Conservation (phyloP, 1,140 invertebrate species). For the Leptinotarsa defecta region DNA sequence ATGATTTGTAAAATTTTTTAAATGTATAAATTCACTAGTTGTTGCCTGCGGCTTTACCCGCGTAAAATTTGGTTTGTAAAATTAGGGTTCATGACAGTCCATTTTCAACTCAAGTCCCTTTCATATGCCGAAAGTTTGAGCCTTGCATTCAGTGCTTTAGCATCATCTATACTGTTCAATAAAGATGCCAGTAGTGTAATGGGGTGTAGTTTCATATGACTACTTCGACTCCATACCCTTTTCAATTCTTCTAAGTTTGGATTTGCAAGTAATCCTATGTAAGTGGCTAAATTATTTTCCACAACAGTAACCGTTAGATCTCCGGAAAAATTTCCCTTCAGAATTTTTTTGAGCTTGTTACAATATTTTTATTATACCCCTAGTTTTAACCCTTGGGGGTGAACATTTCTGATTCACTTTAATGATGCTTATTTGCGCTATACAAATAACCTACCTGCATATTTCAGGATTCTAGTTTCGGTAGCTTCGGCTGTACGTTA, state of each 20-base stretch:
- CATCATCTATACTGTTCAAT: slow-evolving; percentile 71
- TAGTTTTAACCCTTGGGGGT: too few relatives aligned
- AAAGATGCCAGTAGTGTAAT: slow-evolving; percentile 77
- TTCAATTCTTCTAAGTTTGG: slow-evolving; percentile 73
- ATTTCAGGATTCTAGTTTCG: too few relatives aligned
- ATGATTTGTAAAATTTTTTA: too few relatives aligned
- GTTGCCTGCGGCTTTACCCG: too few relatives aligned
- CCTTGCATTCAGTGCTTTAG: slow-evolving; percentile 71
- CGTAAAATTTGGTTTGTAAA: too few relatives aligned
- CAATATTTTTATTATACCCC: too few relatives aligned
- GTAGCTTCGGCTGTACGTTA: too few relatives aligned
- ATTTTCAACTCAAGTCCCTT: slow-evolving; percentile 64
- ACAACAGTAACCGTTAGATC: slow-evolving; percentile 80
- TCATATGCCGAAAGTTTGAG: slow-evolving; percentile 88
- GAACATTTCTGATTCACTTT: too few relatives aligned
- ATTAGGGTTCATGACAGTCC: too few relatives aligned
- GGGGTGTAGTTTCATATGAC: slow-evolving; percentile 66
- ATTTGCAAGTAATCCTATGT: slow-evolving; percentile 75
- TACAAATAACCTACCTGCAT: too few relatives aligned
- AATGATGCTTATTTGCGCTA: too few relatives aligned
- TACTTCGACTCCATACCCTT: slow-evolving; percentile 62
- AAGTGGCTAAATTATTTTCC: slow-evolving; percentile 69
- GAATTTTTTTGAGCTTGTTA: slow-evolving; percentile 81
- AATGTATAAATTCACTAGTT: too few relatives aligned
- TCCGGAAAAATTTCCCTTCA: slow-evolving; percentile 79